These are phyloP conservation scores for Chloroceryle inda DNA, from an alignment of 2,797 vertebrate species.

Conservation along the genomic window DNA sequence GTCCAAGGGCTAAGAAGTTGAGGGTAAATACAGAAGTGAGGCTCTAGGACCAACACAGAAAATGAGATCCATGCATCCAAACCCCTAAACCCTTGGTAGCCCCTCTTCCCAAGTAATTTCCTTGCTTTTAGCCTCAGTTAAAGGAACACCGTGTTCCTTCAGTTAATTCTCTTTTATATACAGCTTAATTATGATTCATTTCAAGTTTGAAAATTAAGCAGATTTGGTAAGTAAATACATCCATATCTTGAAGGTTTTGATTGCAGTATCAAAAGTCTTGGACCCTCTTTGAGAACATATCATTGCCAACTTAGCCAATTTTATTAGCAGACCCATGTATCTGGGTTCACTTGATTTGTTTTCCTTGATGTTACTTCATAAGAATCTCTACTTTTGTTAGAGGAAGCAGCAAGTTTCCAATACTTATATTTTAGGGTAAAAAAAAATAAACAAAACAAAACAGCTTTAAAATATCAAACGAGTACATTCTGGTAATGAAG, in stretches of 20 bases:
- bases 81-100: fast-evolving
- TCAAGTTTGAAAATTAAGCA: not conserved
- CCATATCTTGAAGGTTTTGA: not conserved
- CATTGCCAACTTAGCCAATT: not conserved
- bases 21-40: not conserved
- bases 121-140: not conserved
- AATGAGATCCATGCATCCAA: not conserved
- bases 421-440: not conserved
- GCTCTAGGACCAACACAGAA: not conserved
- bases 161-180: not conserved
- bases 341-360: not conserved
- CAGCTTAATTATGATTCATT: not conserved
- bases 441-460: not conserved
- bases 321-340: not conserved
- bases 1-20: not conserved
- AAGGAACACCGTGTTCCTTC: not conserved
- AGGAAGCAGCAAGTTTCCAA: not conserved
- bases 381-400: not conserved
- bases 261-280: not conserved
- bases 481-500: not conserved
- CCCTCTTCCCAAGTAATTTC: not conserved
- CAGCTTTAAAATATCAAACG: not conserved
- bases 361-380: not conserved
- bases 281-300: not conserved
- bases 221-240: not conserved